Conservation (phyloP, 2,888 invertebrate genomes). For the Microplitis deprimator region DNA sequence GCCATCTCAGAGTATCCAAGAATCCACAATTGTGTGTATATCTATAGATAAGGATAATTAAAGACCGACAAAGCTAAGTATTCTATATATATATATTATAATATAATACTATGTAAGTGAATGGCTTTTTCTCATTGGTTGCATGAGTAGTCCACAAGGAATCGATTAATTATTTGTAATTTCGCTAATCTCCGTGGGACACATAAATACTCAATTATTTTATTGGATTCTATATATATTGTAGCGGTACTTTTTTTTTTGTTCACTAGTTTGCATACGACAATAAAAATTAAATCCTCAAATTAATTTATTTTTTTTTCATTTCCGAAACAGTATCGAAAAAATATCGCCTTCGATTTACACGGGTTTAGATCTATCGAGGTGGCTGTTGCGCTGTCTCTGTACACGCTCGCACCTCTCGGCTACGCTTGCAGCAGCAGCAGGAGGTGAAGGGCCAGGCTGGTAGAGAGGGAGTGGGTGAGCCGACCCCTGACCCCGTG, state of each 20-base stretch:
- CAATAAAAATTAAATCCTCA: too few relatives aligned
- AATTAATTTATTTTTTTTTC: too few relatives aligned
- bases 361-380: not conserved
- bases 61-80: not conserved
- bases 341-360: too few relatives aligned
- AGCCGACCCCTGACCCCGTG: constrained; percentile 69
- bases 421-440: constrained; percentile 32
- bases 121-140: constrained; percentile 15
- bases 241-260: too few relatives aligned
- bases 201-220: constrained; percentile 30
- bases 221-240: too few relatives aligned
- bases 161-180: constrained; percentile 41
- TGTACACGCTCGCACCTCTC: constrained; percentile 21
- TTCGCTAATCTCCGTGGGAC: constrained; percentile 48
- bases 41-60: not conserved
- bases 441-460: constrained; percentile 51
- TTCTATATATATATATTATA: not conserved
- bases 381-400: constrained; percentile 3
- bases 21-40: not conserved
- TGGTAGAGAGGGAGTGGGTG: constrained; percentile 63
- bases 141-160: constrained; percentile 12
- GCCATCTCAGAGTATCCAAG: not conserved
- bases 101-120: constrained; percentile 4
- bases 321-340: too few relatives aligned
- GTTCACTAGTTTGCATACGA: too few relatives aligned